Evolutionary conservation across 1,140 invertebrate species (phyloP).

Genomic region (Pollicipes pollicipes): DNA sequence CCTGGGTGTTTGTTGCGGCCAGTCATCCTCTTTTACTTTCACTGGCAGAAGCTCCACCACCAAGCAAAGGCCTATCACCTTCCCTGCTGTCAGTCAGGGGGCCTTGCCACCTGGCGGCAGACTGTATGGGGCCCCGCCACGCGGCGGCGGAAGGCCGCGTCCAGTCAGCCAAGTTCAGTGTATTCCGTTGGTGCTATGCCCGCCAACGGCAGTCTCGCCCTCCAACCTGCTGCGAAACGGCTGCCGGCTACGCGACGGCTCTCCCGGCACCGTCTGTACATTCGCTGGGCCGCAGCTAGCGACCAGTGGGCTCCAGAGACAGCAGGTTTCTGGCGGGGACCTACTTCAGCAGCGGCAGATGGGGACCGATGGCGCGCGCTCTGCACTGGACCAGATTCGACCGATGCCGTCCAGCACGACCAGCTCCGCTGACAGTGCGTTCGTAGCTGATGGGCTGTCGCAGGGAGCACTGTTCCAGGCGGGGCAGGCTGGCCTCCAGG

Average conservation of each 20-base stretch:
- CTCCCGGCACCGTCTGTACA: neutral
- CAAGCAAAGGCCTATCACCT: neutral
- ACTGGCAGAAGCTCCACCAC: neutral
- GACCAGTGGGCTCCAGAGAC: too few species aligned
- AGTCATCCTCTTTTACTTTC: neutral
- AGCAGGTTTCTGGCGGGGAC: neutral
- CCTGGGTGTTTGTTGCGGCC: neutral
- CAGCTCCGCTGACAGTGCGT: too few species aligned
- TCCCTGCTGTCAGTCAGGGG: neutral
- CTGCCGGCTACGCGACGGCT: neutral
- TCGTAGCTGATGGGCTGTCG: neutral
- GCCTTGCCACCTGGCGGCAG: too few species aligned
- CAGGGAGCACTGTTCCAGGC: neutral
- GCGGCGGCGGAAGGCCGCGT: too few species aligned
- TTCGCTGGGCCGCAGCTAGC: neutral
- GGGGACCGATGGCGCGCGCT: too few species aligned
- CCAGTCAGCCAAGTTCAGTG: too few species aligned
- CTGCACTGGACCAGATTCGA: neutral
- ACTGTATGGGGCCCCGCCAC: neutral
- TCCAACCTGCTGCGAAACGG: neutral
- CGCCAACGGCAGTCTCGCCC: too few species aligned
- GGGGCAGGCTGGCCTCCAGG: too few species aligned
- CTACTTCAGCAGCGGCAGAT: too few species aligned
- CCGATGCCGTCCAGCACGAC: neutral
- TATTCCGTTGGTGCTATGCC: neutral